Percentiles rank a stretch among this genome's conserved stretches.
phyloP scores from a whole-genome alignment of 2,888 invertebrate genomes.

The Lordiphosa fenestrarum region DNA sequence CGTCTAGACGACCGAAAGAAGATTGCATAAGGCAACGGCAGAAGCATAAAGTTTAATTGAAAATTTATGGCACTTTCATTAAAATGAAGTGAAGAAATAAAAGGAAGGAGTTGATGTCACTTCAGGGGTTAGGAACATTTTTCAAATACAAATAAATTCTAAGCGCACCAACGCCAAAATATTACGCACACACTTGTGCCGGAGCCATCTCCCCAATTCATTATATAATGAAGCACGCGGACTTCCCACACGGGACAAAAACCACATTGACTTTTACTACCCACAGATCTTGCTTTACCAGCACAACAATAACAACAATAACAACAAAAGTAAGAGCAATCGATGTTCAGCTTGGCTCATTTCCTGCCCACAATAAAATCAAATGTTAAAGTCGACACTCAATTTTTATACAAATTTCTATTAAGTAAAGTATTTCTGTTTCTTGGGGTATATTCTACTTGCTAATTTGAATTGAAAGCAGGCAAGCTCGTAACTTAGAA shows the following conservation, averaged over 20 bases:
- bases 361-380: slow-evolving; percentile 61
- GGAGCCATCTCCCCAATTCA: slow-evolving; percentile 28
- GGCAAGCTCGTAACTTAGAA: too few relatives aligned
- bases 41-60: slow-evolving; percentile 61
- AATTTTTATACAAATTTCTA: slow-evolving; percentile 20
- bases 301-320: neutral
- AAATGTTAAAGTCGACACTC: slow-evolving; percentile 53
- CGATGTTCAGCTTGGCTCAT: slow-evolving; percentile 44
- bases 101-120: slow-evolving; percentile 4
- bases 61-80: slow-evolving; percentile 71
- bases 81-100: slow-evolving; percentile 22
- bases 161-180: too few relatives aligned
- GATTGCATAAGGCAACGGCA: slow-evolving; percentile 24
- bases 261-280: slow-evolving; percentile 7
- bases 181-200: neutral
- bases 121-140: slow-evolving; percentile 2
- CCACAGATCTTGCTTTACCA: slow-evolving; percentile 5
- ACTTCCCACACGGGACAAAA: slow-evolving; percentile 46
- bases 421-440: neutral
- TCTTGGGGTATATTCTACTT: neutral
- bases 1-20: slow-evolving; percentile 8
- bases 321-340: slow-evolving; percentile 39
- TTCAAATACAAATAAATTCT: neutral
- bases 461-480: neutral
- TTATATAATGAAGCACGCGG: slow-evolving; percentile 63